phyloP scores from a whole-genome alignment of 2,797 vertebrate species.

The Alfaro cultratus region DNA sequence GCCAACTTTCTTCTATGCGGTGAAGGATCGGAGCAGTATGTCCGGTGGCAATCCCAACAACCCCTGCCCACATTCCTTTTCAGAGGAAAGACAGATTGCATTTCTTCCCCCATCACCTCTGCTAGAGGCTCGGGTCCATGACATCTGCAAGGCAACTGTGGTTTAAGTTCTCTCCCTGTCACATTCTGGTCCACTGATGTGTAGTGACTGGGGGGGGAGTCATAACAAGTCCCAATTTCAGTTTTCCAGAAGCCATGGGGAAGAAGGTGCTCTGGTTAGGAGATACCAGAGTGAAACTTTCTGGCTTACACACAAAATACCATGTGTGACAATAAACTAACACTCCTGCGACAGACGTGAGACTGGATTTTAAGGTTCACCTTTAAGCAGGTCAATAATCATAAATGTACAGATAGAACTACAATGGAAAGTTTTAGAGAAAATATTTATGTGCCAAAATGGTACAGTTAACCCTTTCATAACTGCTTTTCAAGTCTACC shows the following conservation, averaged over 20 bases:
- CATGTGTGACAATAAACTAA: background rate
- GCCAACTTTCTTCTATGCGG: slow-evolving; percentile 44
- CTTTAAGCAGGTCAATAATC: background rate
- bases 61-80: slow-evolving; percentile 11
- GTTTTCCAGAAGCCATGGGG: background rate
- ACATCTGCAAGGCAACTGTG: slow-evolving; percentile 71
- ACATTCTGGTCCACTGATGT: slow-evolving; percentile 80
- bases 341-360: background rate
- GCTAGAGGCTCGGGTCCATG: slow-evolving; percentile 51
- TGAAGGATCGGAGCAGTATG: slow-evolving; percentile 72
- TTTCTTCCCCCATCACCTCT: slow-evolving; percentile 67
- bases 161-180: slow-evolving; percentile 71
- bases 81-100: slow-evolving; percentile 69
- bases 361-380: background rate
- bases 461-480: background rate
- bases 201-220: slow-evolving; percentile 68
- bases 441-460: background rate
- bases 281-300: background rate
- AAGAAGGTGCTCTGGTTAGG: background rate
- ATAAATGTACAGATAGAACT: background rate
- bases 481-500: too few relatives aligned
- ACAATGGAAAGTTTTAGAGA: background rate
- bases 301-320: background rate
- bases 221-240: slow-evolving; percentile 1
- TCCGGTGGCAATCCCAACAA: slow-evolving; percentile 57